Percentiles rank a stretch among this genome's conserved stretches.
phyloP scores from a whole-genome alignment of 2,888 invertebrate genomes.

The Drosophila merina region DNA sequence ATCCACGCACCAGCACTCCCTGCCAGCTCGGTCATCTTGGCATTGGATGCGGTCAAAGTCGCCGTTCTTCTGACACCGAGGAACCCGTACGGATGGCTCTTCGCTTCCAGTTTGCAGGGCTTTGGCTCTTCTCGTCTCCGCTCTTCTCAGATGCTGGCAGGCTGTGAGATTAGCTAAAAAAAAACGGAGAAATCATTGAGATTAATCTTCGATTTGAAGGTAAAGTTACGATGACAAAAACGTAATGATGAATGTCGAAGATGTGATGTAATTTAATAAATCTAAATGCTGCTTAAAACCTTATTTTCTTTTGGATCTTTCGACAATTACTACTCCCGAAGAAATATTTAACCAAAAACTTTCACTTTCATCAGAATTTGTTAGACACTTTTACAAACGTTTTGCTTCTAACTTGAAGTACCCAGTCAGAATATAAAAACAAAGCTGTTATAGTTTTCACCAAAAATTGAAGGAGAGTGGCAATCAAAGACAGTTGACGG shows the following conservation, averaged over 20 bases:
- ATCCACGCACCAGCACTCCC: conserved; percentile 93
- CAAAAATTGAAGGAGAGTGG: conserved; percentile 3
- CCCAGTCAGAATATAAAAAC: neutral
- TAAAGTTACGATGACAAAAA: no score
- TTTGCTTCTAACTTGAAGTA: neutral
- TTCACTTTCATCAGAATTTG: neutral
- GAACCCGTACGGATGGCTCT: conserved; percentile 85
- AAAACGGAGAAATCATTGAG: neutral
- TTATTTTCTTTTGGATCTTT: no score
- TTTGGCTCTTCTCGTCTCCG: conserved; percentile 87
- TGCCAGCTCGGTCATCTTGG: conserved; percentile 87
- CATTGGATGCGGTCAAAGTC: conserved; percentile 92
- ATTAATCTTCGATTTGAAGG: no score
- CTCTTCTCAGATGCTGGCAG: conserved; percentile 88
- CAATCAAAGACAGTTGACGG: neutral
- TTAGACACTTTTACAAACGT: neutral
- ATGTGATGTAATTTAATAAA: no score
- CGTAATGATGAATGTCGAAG: no score
- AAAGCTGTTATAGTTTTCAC: neutral
- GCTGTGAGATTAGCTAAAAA: conserved; percentile 84
- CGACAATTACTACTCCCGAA: no score
- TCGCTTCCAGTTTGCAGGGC: conserved; percentile 80
- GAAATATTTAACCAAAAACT: no score
- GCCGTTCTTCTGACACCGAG: conserved; percentile 89
- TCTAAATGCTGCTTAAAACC: no score